phyloP scores from a whole-genome alignment of 2,113 vertebrate species.

The Larimichthys polyactis region DNA sequence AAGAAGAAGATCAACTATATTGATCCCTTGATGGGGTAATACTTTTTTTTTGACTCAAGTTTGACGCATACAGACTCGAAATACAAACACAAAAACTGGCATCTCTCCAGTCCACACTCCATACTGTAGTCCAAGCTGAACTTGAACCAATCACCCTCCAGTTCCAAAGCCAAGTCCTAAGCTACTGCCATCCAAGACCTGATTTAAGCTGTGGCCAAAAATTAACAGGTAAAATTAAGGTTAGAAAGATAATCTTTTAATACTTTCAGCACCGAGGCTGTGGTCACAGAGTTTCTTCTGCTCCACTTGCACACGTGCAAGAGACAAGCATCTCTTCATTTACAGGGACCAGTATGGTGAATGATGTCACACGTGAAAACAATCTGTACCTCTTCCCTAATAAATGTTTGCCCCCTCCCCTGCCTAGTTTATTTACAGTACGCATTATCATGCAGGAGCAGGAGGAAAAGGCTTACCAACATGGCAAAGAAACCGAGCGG shows the following conservation, averaged over 20 bases:
- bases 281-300: not conserved
- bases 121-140: too few species aligned
- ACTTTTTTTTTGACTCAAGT: too few species aligned
- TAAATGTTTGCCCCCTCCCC: conserved; percentile 5
- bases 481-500: conserved; percentile 41
- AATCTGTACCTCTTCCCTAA: not conserved
- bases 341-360: not conserved
- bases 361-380: not conserved
- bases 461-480: conserved; percentile 57
- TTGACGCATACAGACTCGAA: too few species aligned
- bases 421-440: conserved; percentile 53
- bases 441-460: conserved; percentile 54
- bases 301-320: not conserved
- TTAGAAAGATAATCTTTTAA: conserved; percentile 22
- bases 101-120: too few species aligned
- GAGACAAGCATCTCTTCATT: not conserved
- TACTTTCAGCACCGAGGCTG: not conserved
- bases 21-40: too few species aligned
- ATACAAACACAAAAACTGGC: too few species aligned
- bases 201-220: not conserved
- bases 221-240: not conserved
- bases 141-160: too few species aligned
- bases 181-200: not conserved
- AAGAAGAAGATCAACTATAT: too few species aligned
- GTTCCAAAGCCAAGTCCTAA: too few species aligned